Evolutionary conservation across 2,888 invertebrate species (phyloP).

Genomic region (Ichneumoninae sp.): DNA sequence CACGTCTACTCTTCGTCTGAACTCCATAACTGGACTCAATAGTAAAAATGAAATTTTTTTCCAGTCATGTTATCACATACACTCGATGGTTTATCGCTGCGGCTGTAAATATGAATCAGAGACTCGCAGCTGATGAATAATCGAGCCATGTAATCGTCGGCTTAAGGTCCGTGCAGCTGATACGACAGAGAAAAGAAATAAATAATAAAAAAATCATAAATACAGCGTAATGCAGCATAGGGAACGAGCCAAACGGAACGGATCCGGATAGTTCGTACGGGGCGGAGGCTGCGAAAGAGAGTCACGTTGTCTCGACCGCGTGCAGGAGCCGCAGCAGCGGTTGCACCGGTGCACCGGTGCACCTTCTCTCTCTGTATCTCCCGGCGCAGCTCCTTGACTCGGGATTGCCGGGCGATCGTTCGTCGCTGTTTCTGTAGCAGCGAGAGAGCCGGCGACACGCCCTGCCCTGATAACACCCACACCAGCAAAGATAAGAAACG

Average conservation of each 20-base stretch:
- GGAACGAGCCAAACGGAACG: slow-evolving; percentile 72
- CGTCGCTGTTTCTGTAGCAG: slow-evolving; percentile 66
- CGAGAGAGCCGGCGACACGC: slow-evolving; percentile 79
- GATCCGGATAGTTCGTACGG: slow-evolving; percentile 75
- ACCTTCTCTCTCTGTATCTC: slow-evolving; percentile 43
- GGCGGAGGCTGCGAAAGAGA: slow-evolving; percentile 68
- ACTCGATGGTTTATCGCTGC: neutral
- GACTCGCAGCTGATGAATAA: neutral
- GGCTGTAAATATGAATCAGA: neutral
- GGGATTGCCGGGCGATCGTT: slow-evolving; percentile 5
- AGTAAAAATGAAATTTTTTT: neutral
- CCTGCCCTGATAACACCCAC: slow-evolving; percentile 84
- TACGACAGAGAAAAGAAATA: slow-evolving; percentile 42
- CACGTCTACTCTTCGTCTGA: too few species aligned
- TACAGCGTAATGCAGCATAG: slow-evolving; percentile 32
- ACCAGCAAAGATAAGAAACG: slow-evolving; percentile 79
- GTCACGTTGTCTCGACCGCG: slow-evolving; percentile 59
- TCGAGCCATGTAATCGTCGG: slow-evolving; percentile 5
- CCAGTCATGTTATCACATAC: neutral
- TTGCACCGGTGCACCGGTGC: slow-evolving; percentile 48
- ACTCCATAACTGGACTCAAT: neutral
- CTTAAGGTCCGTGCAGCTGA: slow-evolving; percentile 21
- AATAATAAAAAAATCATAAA: slow-evolving; percentile 34
- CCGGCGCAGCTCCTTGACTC: slow-evolving; percentile 1
- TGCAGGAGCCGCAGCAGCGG: slow-evolving; percentile 36